phyloP scores from a whole-genome alignment of 2,888 invertebrate species.

The Tiliacea aurago region DNA sequence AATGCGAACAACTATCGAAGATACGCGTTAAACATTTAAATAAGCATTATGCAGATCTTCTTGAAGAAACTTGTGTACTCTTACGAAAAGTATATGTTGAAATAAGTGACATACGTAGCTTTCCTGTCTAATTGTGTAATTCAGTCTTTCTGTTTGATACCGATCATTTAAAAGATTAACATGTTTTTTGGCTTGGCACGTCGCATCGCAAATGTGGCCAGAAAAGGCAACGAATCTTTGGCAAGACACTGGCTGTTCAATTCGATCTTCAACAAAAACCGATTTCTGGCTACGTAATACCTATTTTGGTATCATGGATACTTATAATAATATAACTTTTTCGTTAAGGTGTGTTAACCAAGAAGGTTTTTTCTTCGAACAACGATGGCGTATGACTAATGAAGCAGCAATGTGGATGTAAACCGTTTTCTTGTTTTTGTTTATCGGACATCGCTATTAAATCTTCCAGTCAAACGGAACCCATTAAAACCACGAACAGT shows the following conservation, averaged over 20 bases:
- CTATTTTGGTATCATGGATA: conserved; percentile 40
- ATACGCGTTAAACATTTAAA: conserved; percentile 71
- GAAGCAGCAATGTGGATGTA: conserved; percentile 27
- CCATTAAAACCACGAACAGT: conserved; percentile 23
- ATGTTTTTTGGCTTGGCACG: conserved; percentile 75
- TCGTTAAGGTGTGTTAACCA: conserved; percentile 10
- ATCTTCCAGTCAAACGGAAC: conserved; percentile 45
- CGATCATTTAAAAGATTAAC: conserved; percentile 71
- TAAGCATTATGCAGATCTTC: conserved; percentile 68
- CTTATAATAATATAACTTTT: conserved; percentile 21
- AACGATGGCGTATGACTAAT: conserved; percentile 46
- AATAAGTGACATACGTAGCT: conserved; percentile 56
- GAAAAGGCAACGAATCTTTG: conserved; percentile 70
- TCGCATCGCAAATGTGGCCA: conserved; percentile 71
- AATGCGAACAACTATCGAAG: conserved; percentile 72
- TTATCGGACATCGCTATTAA: conserved; percentile 49
- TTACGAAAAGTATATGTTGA: conserved; percentile 73
- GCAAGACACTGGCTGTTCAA: conserved; percentile 47
- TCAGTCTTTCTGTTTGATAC: conserved; percentile 47
- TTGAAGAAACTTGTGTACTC: conserved; percentile 67
- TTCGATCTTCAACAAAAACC: conserved; percentile 67
- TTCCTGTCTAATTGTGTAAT: conserved; percentile 69
- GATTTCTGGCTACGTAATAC: conserved; percentile 40
- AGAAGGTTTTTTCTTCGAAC: conserved; percentile 24
- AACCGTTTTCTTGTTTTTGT: conserved; percentile 41